Conservation (phyloP, 1,140 invertebrate species). For the Prorops nasuta region DNA sequence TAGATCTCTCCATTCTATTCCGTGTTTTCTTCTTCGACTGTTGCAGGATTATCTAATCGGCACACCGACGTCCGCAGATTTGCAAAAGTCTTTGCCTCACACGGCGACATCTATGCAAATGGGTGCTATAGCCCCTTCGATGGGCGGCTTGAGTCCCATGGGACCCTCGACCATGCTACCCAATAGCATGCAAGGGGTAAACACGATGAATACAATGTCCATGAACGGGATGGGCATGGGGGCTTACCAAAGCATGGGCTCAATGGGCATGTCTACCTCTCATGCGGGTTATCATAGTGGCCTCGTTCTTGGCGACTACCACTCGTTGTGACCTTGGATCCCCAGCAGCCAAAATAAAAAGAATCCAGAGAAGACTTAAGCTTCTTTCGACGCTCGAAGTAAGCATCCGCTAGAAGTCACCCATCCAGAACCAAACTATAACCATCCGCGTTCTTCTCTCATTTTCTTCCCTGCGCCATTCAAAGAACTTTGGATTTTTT, state of each 20-base stretch:
- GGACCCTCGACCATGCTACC: conserved; percentile 50
- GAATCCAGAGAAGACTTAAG: conserved; percentile 50
- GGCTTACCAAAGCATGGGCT: conserved; percentile 48
- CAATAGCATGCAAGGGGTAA: conserved; percentile 51
- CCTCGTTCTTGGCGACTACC: conserved; percentile 52
- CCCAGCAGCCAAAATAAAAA: conserved; percentile 45
- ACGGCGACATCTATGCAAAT: conserved; percentile 55
- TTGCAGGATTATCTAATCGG: conserved; percentile 51
- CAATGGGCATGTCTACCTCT: conserved; percentile 50
- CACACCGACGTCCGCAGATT: conserved; percentile 48
- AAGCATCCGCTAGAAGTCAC: conserved; percentile 2
- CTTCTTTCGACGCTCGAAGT: too few relatives aligned
- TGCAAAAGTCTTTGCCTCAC: conserved; percentile 52
- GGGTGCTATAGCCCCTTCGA: conserved; percentile 51
- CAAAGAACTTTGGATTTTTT: too few relatives aligned
- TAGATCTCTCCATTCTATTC: too few relatives aligned
- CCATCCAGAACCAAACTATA: too few relatives aligned
- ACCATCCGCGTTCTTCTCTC: too few relatives aligned
- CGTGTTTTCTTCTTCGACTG: too few relatives aligned
- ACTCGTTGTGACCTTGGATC: conserved; percentile 56
- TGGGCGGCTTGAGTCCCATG: conserved; percentile 53
- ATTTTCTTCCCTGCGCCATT: conserved; percentile 7
- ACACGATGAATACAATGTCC: conserved; percentile 54
- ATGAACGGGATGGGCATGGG: conserved; percentile 56
- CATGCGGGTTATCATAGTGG: conserved; percentile 53